These are phyloP conservation scores for Embiotoca jacksoni DNA, from an alignment of 2,113 vertebrate genomes.

Conservation along the genomic window DNA sequence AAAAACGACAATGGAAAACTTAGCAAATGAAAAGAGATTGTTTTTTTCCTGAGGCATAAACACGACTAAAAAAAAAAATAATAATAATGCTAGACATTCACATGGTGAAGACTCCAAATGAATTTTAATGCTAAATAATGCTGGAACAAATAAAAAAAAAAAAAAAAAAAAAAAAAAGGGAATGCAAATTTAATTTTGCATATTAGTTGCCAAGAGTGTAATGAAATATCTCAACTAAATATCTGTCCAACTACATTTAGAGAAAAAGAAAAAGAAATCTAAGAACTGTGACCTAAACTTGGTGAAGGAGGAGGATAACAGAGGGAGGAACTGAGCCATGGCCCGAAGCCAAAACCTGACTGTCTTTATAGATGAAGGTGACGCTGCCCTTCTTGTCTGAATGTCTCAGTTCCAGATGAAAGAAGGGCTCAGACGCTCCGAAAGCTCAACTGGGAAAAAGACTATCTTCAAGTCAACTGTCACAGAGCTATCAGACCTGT, in stretches of 20 bases:
- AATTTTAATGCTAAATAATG: no score
- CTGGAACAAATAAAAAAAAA: no score
- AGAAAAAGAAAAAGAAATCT: background rate
- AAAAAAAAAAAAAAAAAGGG: no score
- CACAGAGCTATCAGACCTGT: constrained; percentile 33
- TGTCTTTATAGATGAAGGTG: constrained; percentile 49
- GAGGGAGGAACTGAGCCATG: constrained; percentile 8
- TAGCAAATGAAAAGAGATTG: background rate
- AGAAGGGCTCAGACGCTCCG: constrained; percentile 8
- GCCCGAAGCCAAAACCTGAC: constrained; percentile 34
- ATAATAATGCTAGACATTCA: background rate
- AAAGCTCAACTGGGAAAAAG: constrained; percentile 25
- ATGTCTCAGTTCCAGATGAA: constrained; percentile 29
- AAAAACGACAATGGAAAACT: background rate
- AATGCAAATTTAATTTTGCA: no score
- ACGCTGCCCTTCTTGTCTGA: constrained; percentile 31
- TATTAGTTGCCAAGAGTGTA: background rate
- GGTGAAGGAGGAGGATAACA: constrained; percentile 7
- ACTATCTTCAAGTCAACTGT: constrained; percentile 25
- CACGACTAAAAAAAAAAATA: background rate
- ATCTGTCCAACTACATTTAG: background rate
- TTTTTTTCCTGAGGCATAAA: background rate
- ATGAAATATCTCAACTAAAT: background rate
- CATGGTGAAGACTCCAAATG: no score
- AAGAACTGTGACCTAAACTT: constrained; percentile 6